Percentiles rank a stretch among this genome's conserved stretches.
These are phyloP conservation scores for Caenorhabditis brenneri DNA, from an alignment of 1,140 invertebrate species.

Conservation along the genomic window DNA sequence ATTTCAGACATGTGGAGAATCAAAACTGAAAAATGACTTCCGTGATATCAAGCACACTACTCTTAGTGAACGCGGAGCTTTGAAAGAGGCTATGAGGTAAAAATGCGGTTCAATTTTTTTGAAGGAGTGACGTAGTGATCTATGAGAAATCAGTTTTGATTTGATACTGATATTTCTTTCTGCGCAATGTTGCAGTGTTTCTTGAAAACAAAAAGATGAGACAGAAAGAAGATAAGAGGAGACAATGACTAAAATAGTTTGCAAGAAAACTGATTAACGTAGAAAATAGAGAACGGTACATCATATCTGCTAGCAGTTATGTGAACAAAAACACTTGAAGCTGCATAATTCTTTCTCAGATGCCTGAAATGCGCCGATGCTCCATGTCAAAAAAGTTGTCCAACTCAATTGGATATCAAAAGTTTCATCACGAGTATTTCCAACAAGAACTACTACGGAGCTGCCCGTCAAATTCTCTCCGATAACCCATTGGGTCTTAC, in stretches of 20 bases:
- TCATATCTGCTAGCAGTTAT: no score
- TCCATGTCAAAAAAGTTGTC: slow-evolving; percentile 96
- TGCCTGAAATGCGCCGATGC: slow-evolving; percentile 97
- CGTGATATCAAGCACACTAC: slow-evolving; percentile 97
- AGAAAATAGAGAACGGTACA: no score
- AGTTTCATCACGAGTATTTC: slow-evolving; percentile 93
- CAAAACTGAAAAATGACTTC: slow-evolving; percentile 85
- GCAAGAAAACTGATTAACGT: no score
- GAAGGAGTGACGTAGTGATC: background rate
- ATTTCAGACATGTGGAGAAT: slow-evolving; percentile 76
- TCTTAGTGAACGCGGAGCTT: slow-evolving; percentile 87
- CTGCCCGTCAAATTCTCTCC: slow-evolving; percentile 91
- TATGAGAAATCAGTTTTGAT: background rate
- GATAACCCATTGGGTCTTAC: slow-evolving; percentile 93
- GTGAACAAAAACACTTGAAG: no score
- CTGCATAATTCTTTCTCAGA: slow-evolving; percentile 71
- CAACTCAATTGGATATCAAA: slow-evolving; percentile 95
- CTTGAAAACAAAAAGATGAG: background rate
- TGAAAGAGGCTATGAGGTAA: slow-evolving; percentile 82
- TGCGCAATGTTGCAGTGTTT: background rate
- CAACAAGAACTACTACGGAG: slow-evolving; percentile 98
- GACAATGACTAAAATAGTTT: no score
- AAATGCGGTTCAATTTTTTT: background rate
- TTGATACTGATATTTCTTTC: background rate
- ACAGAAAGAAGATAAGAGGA: background rate